phyloP scores from a whole-genome alignment of 37 sponge, comb jelly and placozoan genomes.

The Amphimedon queenslandica region DNA sequence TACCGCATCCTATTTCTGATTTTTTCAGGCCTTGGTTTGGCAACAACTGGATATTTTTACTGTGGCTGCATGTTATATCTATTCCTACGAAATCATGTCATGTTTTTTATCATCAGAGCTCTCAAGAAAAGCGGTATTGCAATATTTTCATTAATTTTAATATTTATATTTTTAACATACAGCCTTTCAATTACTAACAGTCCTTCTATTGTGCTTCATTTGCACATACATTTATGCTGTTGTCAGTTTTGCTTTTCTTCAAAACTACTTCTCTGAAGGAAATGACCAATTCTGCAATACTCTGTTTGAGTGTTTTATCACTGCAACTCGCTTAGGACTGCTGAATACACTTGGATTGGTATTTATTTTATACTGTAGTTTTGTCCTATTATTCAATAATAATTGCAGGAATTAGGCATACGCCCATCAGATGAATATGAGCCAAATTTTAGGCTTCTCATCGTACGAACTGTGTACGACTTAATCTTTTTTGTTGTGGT shows the following conservation, averaged over 20 bases:
- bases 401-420: no score
- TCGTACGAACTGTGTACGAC: constrained; percentile 9
- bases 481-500: constrained; percentile 18
- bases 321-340: background rate
- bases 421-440: no score
- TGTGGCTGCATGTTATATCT: background rate
- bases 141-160: background rate
- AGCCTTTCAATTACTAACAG: background rate
- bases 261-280: background rate
- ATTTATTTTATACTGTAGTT: background rate
- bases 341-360: no score
- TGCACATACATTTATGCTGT: background rate
- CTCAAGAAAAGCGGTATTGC: background rate
- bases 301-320: background rate
- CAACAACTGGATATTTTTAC: background rate
- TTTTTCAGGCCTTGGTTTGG: background rate
- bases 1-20: background rate
- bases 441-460: background rate
- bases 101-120: background rate
- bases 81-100: background rate
- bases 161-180: background rate
- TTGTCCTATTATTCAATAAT: no score
- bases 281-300: background rate
- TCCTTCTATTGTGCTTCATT: background rate
- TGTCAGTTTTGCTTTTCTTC: background rate